phyloP scores from a whole-genome alignment of 2,113 vertebrate species.

The Mirounga angustirostris region DNA sequence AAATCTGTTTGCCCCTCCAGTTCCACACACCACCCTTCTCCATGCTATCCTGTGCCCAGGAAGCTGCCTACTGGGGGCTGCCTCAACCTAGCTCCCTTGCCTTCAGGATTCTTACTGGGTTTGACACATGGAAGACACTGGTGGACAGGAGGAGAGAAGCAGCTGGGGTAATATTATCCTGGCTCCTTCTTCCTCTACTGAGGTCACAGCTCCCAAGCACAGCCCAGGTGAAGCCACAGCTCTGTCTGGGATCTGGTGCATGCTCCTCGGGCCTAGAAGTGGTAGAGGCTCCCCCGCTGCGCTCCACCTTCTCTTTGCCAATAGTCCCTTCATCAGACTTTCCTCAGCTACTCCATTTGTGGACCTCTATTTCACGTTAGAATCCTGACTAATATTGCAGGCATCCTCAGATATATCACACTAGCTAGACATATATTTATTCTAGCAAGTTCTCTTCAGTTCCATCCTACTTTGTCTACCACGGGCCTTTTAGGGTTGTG shows the following conservation, averaged over 20 bases:
- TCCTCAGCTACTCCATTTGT: background rate
- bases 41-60: background rate
- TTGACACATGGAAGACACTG: background rate
- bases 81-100: background rate
- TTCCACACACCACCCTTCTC: background rate
- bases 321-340: background rate
- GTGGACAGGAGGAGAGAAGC: background rate
- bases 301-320: slow-evolving; percentile 4
- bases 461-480: background rate
- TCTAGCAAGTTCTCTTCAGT: slow-evolving; percentile 46
- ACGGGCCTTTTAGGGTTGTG: background rate
- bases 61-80: background rate
- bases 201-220: background rate
- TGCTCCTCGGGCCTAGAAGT: background rate
- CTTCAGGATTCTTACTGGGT: background rate
- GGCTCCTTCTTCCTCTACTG: background rate
- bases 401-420: background rate
- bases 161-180: background rate
- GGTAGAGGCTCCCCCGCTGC: background rate
- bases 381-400: background rate
- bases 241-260: background rate
- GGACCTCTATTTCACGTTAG: background rate
- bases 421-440: background rate
- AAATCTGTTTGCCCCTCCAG: background rate
- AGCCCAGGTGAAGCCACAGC: background rate